Evolutionary conservation across 1,140 invertebrate genomes (phyloP).

Genomic region (Drosophila takahashii): DNA sequence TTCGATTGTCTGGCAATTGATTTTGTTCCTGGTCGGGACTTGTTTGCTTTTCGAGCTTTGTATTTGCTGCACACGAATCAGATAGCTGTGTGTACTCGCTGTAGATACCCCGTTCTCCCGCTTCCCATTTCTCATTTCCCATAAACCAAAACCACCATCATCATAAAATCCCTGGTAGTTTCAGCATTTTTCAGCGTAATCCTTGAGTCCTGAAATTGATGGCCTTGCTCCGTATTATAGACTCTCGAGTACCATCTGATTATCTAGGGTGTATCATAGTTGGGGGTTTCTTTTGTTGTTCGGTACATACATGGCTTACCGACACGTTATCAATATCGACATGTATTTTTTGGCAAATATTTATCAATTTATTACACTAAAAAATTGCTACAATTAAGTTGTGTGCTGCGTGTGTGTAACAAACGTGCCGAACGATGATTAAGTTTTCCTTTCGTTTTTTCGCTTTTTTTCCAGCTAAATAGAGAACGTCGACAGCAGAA

Average conservation of each 20-base stretch:
- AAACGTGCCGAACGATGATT: constrained; percentile 76
- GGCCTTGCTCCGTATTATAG: neutral
- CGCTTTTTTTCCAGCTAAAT: constrained; percentile 40
- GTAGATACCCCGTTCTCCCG: neutral
- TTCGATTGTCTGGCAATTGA: constrained; percentile 67
- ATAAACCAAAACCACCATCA: neutral
- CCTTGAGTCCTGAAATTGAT: constrained; percentile 34
- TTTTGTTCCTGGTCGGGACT: constrained; percentile 33
- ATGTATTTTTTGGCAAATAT: constrained; percentile 68
- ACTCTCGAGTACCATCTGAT: constrained; percentile 8
- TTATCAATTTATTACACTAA: constrained; percentile 79
- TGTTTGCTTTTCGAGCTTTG: constrained; percentile 53
- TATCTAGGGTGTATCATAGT: constrained; percentile 1
- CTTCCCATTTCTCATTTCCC: neutral
- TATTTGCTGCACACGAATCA: constrained; percentile 47
- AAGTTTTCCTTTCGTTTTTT: constrained; percentile 45
- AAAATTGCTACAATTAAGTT: constrained; percentile 76
- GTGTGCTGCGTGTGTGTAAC: constrained; percentile 23
- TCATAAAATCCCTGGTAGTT: constrained; percentile 11
- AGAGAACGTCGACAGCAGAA: constrained; percentile 33
- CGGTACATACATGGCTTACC: constrained; percentile 3
- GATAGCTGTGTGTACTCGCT: constrained; percentile 19
- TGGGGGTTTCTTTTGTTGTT: neutral
- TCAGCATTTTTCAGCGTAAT: constrained; percentile 31
- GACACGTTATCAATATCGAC: constrained; percentile 50